phyloP scores from a whole-genome alignment of 2,797 vertebrate genomes.

The Hyperoplus lanceolatus region DNA sequence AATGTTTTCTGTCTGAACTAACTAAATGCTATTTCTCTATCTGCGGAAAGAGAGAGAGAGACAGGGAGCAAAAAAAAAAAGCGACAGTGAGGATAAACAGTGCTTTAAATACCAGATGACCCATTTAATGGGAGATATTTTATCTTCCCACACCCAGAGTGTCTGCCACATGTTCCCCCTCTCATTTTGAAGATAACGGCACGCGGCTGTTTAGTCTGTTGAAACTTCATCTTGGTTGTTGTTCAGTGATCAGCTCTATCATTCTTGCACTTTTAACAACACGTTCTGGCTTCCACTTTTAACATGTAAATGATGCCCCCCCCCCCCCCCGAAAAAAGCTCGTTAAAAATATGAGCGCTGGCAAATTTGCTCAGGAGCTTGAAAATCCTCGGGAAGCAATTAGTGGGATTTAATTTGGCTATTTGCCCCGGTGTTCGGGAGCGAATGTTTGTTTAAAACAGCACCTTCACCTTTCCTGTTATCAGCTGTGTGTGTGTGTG shows the following conservation, averaged over 20 bases:
- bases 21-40: slow-evolving; percentile 48
- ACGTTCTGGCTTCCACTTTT: slow-evolving; percentile 50
- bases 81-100: slow-evolving; percentile 66
- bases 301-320: slow-evolving; percentile 62
- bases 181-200: slow-evolving; percentile 54
- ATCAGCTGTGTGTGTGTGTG: slow-evolving; percentile 70
- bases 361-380: slow-evolving; percentile 58
- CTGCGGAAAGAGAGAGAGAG: slow-evolving; percentile 49
- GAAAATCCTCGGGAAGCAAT: slow-evolving; percentile 72
- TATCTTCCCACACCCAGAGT: slow-evolving; percentile 58
- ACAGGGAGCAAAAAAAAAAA: slow-evolving; percentile 1
- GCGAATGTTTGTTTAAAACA: slow-evolving; percentile 75
- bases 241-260: slow-evolving; percentile 58
- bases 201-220: slow-evolving; percentile 51
- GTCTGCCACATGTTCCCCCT: slow-evolving; percentile 61
- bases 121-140: slow-evolving; percentile 75
- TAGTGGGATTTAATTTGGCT: slow-evolving; percentile 76
- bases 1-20: slow-evolving; percentile 66
- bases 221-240: slow-evolving; percentile 54
- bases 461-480: slow-evolving; percentile 75
- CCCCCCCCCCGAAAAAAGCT: slow-evolving; percentile 28
- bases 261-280: slow-evolving; percentile 56
- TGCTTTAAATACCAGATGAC: slow-evolving; percentile 77
- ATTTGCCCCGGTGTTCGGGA: slow-evolving; percentile 67
- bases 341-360: slow-evolving; percentile 66